Evolutionary conservation across 2,113 vertebrate genomes (phyloP), one percentile per base, ranked within the genome.

Genomic region (Cathartes aura): DNA sequence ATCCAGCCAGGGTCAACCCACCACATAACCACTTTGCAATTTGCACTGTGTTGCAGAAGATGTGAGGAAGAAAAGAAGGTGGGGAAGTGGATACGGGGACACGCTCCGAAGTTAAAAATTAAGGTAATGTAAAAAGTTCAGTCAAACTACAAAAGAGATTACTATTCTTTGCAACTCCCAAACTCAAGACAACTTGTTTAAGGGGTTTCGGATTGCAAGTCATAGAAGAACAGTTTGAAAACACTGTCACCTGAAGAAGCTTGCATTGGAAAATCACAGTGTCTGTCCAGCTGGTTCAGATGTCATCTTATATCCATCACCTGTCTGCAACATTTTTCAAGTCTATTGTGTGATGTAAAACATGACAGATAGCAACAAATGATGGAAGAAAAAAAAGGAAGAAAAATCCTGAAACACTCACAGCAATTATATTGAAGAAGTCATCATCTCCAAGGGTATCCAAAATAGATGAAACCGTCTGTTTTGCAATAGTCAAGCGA

Each of bases 361-460:
- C 42, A 26, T 3, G 7, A 78, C 20, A 75, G 21, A 68, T 5
- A 75, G 42, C 56, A 79, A 73, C 12, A 84, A 82, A 93, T 63
- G 8, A 89, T 32, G 36, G 34, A 74, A 76, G 15, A 30, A 87
- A 84, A 56, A 24, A 40, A 91, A 29, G 7, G 36, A 90, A 55
- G 22, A 81, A 75, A 82, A 92, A 74, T 47, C n/a, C 36, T 66
- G 62, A 82, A 43, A 36, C 34, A 99, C 99, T 99, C 97, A 99
- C 99, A 72, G 99, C 99, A 71, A 99, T 99, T 86, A 99, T 99
- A 97, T 99, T 99, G 98, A 99, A 99, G 98, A 99, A 99, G 98
- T 99, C 99, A 53, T 99, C 99, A 26, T 99, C 99, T 92, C 99
- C 99, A 55, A 99, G 99, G 9, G 99, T 99, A 94, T 99, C 99